phyloP scores from a whole-genome alignment of 2,113 vertebrate species.

The Plecturocebus donacophilus region DNA sequence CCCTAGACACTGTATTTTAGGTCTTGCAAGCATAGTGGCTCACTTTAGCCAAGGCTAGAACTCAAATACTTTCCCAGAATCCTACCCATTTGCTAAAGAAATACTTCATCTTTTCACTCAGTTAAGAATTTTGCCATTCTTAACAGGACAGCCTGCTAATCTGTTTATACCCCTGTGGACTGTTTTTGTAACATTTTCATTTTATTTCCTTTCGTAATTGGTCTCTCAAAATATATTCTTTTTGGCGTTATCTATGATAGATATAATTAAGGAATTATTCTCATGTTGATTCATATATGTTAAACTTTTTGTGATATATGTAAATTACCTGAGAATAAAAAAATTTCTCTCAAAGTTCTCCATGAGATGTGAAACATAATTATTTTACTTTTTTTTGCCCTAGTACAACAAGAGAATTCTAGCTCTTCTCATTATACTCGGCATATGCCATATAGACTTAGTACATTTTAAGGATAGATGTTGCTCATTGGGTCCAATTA shows the following conservation, averaged over 20 bases:
- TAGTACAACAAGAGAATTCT: background rate
- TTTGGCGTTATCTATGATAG: background rate
- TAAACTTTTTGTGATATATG: slow-evolving; percentile 24
- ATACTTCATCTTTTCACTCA: background rate
- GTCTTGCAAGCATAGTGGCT: background rate
- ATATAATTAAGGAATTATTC: slow-evolving; percentile 39
- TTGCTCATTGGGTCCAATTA: slow-evolving; percentile 52
- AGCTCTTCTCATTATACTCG: background rate
- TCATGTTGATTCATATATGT: slow-evolving; percentile 26
- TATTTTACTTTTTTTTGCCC: background rate
- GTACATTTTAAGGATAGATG: slow-evolving; percentile 35
- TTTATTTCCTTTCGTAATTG: slow-evolving; percentile 37
- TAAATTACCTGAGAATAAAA: slow-evolving; percentile 49
- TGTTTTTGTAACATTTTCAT: slow-evolving; percentile 17
- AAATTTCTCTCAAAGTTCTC: background rate
- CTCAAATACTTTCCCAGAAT: background rate
- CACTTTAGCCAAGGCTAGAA: background rate
- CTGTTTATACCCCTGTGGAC: background rate
- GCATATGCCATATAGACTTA: background rate
- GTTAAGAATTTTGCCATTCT: slow-evolving; percentile 49
- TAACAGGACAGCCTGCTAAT: slow-evolving; percentile 14
- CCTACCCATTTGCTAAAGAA: slow-evolving; percentile 29
- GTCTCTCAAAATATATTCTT: slow-evolving; percentile 26
- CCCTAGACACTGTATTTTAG: background rate
- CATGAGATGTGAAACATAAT: background rate